Evolutionary conservation across 1,140 invertebrate genomes (phyloP).

Genomic region (Drosophila insularis): DNA sequence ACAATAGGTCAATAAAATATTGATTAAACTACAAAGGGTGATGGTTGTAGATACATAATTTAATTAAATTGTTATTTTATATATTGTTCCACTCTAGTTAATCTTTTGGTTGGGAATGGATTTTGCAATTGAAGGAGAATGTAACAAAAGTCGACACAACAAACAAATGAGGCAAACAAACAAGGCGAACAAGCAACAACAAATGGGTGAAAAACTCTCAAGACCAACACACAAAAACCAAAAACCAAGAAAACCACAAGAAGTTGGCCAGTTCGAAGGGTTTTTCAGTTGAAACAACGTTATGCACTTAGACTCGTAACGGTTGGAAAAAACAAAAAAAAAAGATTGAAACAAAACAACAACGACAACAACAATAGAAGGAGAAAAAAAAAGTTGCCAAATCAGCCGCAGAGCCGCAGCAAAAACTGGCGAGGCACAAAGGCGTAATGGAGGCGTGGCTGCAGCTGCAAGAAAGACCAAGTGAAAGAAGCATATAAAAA

Average conservation of each 20-base stretch:
- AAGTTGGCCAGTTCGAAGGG: slow-evolving; percentile 69
- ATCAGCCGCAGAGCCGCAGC: slow-evolving; percentile 60
- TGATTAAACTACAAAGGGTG: slow-evolving; percentile 21
- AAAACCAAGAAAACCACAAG: slow-evolving; percentile 54
- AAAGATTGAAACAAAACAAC: neutral
- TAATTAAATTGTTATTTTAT: neutral
- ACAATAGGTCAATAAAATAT: slow-evolving; percentile 50
- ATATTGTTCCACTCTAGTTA: slow-evolving; percentile 33
- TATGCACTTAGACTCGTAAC: slow-evolving; percentile 65
- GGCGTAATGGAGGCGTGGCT: slow-evolving; percentile 42
- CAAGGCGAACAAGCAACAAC: slow-evolving; percentile 26
- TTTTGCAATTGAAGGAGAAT: slow-evolving; percentile 41
- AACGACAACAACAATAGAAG: neutral
- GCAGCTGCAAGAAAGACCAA: slow-evolving; percentile 3
- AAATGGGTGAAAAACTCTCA: slow-evolving; percentile 10
- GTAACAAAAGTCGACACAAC: slow-evolving; percentile 51
- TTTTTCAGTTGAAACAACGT: slow-evolving; percentile 65
- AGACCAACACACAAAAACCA: slow-evolving; percentile 32
- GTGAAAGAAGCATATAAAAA: slow-evolving; percentile 54
- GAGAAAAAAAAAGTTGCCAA: slow-evolving; percentile 61
- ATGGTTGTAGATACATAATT: neutral
- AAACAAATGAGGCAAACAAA: slow-evolving; percentile 18
- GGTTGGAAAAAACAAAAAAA: slow-evolving; percentile 28
- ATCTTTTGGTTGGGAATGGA: slow-evolving; percentile 10
- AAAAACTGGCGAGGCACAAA: slow-evolving; percentile 34